These are phyloP conservation scores for Upupa epops DNA, from an alignment of 2,113 vertebrate species.

Conservation along the genomic window DNA sequence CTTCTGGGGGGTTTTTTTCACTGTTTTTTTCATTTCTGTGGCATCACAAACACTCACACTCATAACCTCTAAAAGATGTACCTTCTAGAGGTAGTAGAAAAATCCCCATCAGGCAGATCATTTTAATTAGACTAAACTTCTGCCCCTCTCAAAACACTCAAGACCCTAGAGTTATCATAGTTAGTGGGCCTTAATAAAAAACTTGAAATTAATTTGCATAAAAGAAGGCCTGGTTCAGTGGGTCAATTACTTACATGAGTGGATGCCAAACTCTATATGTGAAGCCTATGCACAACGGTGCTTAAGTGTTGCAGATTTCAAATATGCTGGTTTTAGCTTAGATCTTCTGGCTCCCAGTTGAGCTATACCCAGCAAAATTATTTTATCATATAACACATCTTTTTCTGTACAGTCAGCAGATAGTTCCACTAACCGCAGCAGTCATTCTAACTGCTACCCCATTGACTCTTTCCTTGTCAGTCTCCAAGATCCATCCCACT, in stretches of 20 bases:
- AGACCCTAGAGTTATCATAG: not conserved
- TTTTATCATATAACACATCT: no score
- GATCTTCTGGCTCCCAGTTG: not conserved
- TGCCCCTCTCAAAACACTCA: not conserved
- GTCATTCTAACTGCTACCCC: not conserved
- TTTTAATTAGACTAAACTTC: not conserved
- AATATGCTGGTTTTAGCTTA: not conserved
- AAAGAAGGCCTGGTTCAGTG: not conserved
- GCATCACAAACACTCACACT: not conserved
- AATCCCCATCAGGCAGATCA: not conserved
- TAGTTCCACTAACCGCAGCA: not conserved
- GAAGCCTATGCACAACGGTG: not conserved
- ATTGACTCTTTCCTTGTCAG: fast-evolving
- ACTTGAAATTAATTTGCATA: not conserved
- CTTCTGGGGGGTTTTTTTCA: not conserved
- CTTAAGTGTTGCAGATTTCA: not conserved
- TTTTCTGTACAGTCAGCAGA: not conserved
- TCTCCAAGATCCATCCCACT: not conserved
- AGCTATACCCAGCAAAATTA: not conserved
- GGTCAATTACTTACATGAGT: not conserved
- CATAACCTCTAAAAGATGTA: not conserved
- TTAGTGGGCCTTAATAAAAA: not conserved
- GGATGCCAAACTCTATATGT: not conserved
- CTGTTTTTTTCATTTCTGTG: not conserved
- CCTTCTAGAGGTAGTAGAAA: not conserved